These are phyloP conservation scores for Diceros bicornis DNA, from an alignment of 2,797 vertebrate species.

Conservation along the genomic window DNA sequence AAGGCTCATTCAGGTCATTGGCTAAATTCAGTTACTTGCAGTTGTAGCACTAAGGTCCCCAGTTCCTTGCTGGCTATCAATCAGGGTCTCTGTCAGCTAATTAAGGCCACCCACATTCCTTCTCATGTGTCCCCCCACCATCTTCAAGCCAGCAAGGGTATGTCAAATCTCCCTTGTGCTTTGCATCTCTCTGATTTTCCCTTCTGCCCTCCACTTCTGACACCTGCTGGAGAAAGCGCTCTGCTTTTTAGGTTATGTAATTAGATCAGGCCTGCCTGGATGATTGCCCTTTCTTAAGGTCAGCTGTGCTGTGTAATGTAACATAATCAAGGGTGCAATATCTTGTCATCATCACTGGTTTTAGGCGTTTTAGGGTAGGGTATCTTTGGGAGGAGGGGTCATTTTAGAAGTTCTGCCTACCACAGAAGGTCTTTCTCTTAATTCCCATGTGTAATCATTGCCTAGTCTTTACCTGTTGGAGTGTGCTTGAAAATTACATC, in stretches of 20 bases:
- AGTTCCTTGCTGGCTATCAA: not conserved
- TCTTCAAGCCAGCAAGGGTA: not conserved
- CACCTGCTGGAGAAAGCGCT: not conserved
- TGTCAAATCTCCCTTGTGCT: not conserved
- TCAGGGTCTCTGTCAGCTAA: not conserved
- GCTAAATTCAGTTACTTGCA: not conserved
- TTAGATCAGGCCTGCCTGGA: not conserved
- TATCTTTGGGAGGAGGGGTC: not conserved
- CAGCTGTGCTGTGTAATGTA: not conserved
- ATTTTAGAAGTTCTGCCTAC: conserved; percentile 38
- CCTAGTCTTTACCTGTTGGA: not conserved
- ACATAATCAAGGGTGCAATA: not conserved
- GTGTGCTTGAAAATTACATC: conserved; percentile 12
- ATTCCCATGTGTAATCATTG: not conserved
- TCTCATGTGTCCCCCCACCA: not conserved
- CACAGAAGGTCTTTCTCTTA: not conserved
- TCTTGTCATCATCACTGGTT: not conserved
- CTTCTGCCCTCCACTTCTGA: not conserved
- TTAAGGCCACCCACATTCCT: not conserved
- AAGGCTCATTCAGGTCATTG: not conserved
- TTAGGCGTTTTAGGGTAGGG: not conserved
- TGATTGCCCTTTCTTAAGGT: not conserved
- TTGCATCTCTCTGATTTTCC: conserved; percentile 39
- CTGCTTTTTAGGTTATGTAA: not conserved
- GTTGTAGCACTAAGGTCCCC: not conserved